Base-by-base conservation (phyloP, 2,797 vertebrate genomes). In the Myripristis jacobus region DNA sequence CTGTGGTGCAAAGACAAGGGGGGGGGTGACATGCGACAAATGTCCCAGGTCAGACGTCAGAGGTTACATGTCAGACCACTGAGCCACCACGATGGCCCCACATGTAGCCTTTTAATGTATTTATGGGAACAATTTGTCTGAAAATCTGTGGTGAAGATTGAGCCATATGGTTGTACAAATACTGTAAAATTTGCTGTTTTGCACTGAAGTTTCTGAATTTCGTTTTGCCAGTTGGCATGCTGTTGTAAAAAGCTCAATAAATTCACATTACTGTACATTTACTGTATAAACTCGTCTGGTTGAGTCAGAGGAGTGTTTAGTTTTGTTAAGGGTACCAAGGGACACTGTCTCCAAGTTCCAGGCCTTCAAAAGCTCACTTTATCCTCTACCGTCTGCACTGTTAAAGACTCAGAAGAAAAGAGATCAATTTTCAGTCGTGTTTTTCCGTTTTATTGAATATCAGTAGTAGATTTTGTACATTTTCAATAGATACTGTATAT, bases 361-460 rank as follows among this genome's bases (percentile, higher is more conserved):
- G n/a, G 16, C 43, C 36, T 38, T 13, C 36, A 38, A 38, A 38
- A 38, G 12, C 36, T 38, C 36, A 2, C 13, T 38, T 38, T 8
- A 38, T 3, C 21, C 4, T 46, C 47, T 44, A 29, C 0, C 8
- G 6, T 38, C 7, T 13, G 25, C 63, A 46, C 16, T 19, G 24
- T 24, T 24, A 7, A 29, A 53, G 25, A 53, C 5, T 18, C 24
- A 16, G 1, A 29, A 25, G 24, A 13, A 51, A 12, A 27, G 25
- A 25, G 15, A 4, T 29, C 0, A 18, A 29, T 25, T 7, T 18
- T 53, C 24, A 53, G 51, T 25, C 15, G 18, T 6, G 8, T 21
- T 12, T 74, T 64, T n/a, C 10, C 4, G 38, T 86, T 92, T 91
- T 89, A 91, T 91, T 92, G 68, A 78, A 83, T 85, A 83, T 89